Evolutionary conservation across 2,113 vertebrate species (phyloP), one percentile per base, ranked within the genome.

Genomic region (Lophius piscatorius): DNA sequence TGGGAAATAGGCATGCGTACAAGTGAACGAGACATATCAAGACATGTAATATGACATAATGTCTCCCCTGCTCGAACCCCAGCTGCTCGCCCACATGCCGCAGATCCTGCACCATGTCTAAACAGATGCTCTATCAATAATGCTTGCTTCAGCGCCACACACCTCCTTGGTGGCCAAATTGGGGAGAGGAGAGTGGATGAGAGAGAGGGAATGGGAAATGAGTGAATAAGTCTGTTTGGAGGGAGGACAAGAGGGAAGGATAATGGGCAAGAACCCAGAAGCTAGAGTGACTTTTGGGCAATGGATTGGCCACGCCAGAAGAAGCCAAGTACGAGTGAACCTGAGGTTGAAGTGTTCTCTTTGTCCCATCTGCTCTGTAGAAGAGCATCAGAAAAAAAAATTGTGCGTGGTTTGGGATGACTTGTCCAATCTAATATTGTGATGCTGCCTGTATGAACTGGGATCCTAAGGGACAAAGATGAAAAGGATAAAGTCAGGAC

Each of bases 121-220:
- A 85, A 87, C 88, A 88, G 85, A 89, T 86, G 88, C 84, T 88
- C 87, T 74, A 85, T 85, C 87, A 87, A 90, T 87, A 85, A 87
- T 82, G 82, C 87, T 80, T 85, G 78, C 82, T 83, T 78, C 77
- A 70, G 73, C 67, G 84, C 85, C 86, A 88, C 78, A 85, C 82
- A 73, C 78, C 74, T 88, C 82, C 79, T 77, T 63, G 63, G 82
- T 83, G 82, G 86, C 80, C 82, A 84, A 77, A 83, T 76, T 54
- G 76, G 65, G 79, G 67, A 71, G 72, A 81, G 67, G 70, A 69
- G 78, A 77, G 67, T 50, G 63, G 70, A 74, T 56, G 75, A 51
- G 80, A 38, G 52, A 41, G 65, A 36, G 50, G 28, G 33, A 26
- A 63, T 23, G 66, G 63, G 20, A 42, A 46, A 50, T 17, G 76